Base-by-base conservation (phyloP, 1,140 invertebrate genomes). In the Tribolium castaneum region DNA sequence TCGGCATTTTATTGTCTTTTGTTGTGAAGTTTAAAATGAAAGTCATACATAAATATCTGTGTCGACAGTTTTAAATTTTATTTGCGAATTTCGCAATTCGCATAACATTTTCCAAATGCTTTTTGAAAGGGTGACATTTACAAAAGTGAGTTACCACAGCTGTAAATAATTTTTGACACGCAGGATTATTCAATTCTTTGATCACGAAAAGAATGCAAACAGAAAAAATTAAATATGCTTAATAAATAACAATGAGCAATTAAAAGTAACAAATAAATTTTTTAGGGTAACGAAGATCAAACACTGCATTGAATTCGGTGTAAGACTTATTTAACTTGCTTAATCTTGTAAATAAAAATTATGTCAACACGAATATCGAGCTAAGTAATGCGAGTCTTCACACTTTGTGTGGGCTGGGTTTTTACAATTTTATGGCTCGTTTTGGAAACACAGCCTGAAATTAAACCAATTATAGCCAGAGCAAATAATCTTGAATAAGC, bases 381-480 rank as follows among this genome's bases (percentile, higher is more conserved):
- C 13, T 50, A 52, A 52, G 51, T 14, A 14, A 52, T 14, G 6
- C 4, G 51, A 14, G 16, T 22, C 14, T 14, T 25, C 22, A n/a
- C 7, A 19, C 16, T 22, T 59, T 25, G 22, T 59, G 54, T 59
- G 54, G 54, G 54, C 22, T 59, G 54, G 12, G 14, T 59, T 59
- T 59, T 59, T 59, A 59, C 54, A 59, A 59, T 59, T 59, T 59
- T 59, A 59, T 59, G 54, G 54, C 22, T 59, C 54, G n/a, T 59
- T 59, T 59, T 59, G 9, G 59, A 66, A 59, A 59, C 54, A 66
- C 30, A 66, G 14, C 30, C 30, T 66, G 59, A 66, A 66, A 35
- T 66, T 66, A 66, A 66, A 66, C 30, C 59, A 66, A 66, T 66
- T 66, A 66, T 66, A 66, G 59, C 25, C 25, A n/a, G 59, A 35